Percentiles rank a stretch among this genome's conserved stretches.
Conservation (phyloP, 2,888 invertebrate species). For the Torymus aiolomorphi region DNA sequence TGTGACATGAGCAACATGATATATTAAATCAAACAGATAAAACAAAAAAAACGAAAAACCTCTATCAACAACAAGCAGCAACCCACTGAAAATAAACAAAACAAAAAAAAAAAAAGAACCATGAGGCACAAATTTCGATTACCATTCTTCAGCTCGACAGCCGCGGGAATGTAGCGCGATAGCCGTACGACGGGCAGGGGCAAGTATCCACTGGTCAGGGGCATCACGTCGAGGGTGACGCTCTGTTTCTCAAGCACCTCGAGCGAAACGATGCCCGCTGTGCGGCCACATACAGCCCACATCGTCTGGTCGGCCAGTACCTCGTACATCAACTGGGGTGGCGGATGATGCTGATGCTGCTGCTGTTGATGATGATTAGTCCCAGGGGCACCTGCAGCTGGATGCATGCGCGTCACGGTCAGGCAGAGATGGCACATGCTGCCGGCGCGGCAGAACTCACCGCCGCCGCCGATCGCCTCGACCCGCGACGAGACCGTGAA, state of each 20-base stretch:
- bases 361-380: constrained; percentile 53
- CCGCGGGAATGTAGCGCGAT: constrained; percentile 92
- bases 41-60: neutral
- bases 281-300: constrained; percentile 95
- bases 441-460: constrained; percentile 91
- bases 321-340: constrained; percentile 88
- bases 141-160: constrained; percentile 73
- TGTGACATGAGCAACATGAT: neutral
- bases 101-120: constrained; percentile 22
- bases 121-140: constrained; percentile 54
- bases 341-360: constrained; percentile 62
- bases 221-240: constrained; percentile 93
- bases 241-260: constrained; percentile 82
- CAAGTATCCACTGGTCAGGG: constrained; percentile 91
- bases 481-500: constrained; percentile 88
- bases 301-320: constrained; percentile 93
- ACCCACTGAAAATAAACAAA: neutral
- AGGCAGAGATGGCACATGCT: constrained; percentile 90
- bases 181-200: constrained; percentile 92
- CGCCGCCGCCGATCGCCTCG: constrained; percentile 84
- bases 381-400: neutral
- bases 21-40: neutral
- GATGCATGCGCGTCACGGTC: constrained; percentile 79
- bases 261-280: constrained; percentile 85
- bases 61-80: neutral